Percentiles rank a stretch among this genome's conserved stretches.
Conservation (phyloP, 2,113 vertebrate species). For the Heloderma charlesbogerti region DNA sequence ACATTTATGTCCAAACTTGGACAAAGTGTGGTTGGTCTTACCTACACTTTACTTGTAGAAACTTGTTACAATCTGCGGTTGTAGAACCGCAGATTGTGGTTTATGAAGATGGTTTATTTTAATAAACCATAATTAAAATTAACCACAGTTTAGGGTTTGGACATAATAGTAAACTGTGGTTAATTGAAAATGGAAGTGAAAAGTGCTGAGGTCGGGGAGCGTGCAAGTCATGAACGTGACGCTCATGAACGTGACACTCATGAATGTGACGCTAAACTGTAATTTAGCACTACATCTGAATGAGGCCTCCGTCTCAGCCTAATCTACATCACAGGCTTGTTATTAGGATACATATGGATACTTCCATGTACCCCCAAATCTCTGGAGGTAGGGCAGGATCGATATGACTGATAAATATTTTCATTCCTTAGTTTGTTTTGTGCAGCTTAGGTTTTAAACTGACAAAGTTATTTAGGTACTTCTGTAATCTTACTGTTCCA, state of each 20-base stretch:
- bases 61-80: too few relatives aligned
- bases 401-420: background rate
- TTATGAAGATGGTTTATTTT: background rate
- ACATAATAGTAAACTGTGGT: background rate
- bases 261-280: background rate
- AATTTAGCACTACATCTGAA: background rate
- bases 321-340: background rate
- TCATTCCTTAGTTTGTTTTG: rapidly evolving
- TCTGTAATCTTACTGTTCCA: rapidly evolving
- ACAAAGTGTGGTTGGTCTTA: background rate
- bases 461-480: background rate
- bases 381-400: background rate
- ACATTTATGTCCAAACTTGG: background rate
- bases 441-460: background rate
- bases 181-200: background rate
- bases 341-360: too few relatives aligned
- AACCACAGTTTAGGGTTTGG: background rate
- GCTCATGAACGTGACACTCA: background rate
- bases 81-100: background rate
- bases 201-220: background rate
- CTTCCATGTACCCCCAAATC: too few relatives aligned
- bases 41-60: background rate
- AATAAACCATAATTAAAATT: background rate
- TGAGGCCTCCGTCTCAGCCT: background rate
- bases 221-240: background rate